Base-by-base conservation (phyloP, 2,113 vertebrate genomes). In the Ammodytes marinus region DNA sequence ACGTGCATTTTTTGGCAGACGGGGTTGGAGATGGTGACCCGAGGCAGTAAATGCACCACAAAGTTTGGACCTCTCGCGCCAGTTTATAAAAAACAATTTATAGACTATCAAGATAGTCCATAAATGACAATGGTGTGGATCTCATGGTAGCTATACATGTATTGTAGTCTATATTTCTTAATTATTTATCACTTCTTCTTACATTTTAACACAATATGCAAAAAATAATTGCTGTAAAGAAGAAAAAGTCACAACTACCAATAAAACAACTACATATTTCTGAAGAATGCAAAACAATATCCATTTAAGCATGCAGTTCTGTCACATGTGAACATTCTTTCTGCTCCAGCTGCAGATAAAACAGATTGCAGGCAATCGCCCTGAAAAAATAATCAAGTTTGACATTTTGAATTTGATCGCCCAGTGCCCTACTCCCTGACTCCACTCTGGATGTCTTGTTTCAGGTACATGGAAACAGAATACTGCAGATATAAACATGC, bases 341-440 rank as follows among this genome's bases (percentile, higher is more conserved):
- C 3, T 1, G 6, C 35, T 54, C 39, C 3, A 46, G n/a, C 50
- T 68, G 57, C 52, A 75, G 57, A 81, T 80, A 19, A 69, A 80
- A 61, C 65, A 83, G 77, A 85, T 75, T 73, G 66, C 66, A 81
- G 66, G 52, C n/a, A 69, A 81, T 35, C 45, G 54, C 40, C 37
- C n/a, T 6, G 45, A 27, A 40, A 74, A 35, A 69, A 80, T 72
- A 8, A 55, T 69, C 50, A 35, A 42, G 37, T 57, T 60, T 79
- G 46, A 82, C 53, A 77, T 88, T 70, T 78, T 72, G 50, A 46
- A 61, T 61, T 64, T 72, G 17, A 47, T 75, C 52, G 68, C 67
- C 67, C 45, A 59, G 5, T 69, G 65, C 70, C 43, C 57, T 79
- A 19, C 69, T 68, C 42, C 49, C 46, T 45, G 40, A 66, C 49